A percentile compares a stretch with the other conserved stretches of the same genome.
Conservation (phyloP, 2,797 vertebrate species). For the Xiphophorus birchmanni region DNA sequence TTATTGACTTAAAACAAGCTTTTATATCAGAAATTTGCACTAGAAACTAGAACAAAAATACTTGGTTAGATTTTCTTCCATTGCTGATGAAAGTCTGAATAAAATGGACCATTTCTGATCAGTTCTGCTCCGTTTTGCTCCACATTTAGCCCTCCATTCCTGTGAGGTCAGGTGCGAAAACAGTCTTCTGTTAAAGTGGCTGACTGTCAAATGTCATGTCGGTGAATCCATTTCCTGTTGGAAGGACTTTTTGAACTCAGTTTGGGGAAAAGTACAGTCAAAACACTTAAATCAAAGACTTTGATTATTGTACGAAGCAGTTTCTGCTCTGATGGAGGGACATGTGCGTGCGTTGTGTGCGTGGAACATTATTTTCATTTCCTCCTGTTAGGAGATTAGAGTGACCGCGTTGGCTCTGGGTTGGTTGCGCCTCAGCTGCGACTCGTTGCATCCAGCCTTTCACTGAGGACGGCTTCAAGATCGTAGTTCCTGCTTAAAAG, state of each 20-base stretch:
- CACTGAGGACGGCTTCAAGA: background rate
- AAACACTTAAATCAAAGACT: background rate
- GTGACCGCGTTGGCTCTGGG: background rate
- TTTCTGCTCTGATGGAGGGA: background rate
- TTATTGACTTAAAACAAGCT: no score
- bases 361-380: background rate
- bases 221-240: conserved; percentile 16
- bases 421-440: background rate
- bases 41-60: no score
- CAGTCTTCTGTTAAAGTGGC: conserved; percentile 14
- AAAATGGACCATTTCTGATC: background rate
- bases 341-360: background rate
- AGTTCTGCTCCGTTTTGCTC: conserved; percentile 7
- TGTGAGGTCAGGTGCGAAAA: background rate
- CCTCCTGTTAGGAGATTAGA: background rate
- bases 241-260: conserved; percentile 2
- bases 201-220: conserved; percentile 9
- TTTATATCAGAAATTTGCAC: no score
- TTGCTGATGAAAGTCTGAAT: background rate
- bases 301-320: background rate
- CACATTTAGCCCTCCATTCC: conserved; percentile 1
- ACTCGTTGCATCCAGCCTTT: background rate
- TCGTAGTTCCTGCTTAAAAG: background rate
- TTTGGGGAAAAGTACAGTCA: background rate
- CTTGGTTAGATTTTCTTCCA: background rate